phyloP scores from a whole-genome alignment of 2,113 vertebrate species.

The Plectropomus leopardus region DNA sequence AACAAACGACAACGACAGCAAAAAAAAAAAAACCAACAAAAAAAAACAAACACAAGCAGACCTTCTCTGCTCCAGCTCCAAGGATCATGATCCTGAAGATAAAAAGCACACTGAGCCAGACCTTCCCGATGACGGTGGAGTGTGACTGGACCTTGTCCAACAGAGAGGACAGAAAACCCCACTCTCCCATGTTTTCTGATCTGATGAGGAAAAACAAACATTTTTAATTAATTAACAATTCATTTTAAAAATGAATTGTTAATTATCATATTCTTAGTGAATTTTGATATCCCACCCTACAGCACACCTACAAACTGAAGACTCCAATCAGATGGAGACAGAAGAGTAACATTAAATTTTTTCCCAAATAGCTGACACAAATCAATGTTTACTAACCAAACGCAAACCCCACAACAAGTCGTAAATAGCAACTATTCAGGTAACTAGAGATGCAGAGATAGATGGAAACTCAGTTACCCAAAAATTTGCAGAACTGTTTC shows the following conservation, averaged over 20 bases:
- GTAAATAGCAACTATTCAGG: not conserved
- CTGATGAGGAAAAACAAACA: slow-evolving; percentile 21
- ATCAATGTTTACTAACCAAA: not conserved
- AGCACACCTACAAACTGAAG: not conserved
- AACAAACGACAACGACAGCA: too few relatives aligned
- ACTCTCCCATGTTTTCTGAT: slow-evolving; percentile 80
- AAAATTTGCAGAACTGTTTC: not conserved
- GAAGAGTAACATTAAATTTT: not conserved
- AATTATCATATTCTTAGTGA: not conserved
- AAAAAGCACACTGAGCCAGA: slow-evolving; percentile 97
- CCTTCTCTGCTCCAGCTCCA: slow-evolving; percentile 88
- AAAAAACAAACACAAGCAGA: slow-evolving; percentile 18
- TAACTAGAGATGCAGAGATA: not conserved
- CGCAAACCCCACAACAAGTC: not conserved
- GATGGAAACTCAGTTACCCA: not conserved
- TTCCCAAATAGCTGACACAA: not conserved
- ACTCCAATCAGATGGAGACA: not conserved
- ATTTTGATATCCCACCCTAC: not conserved
- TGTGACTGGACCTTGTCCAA: slow-evolving; percentile 95
- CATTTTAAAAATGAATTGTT: not conserved
- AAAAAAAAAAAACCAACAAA: not conserved
- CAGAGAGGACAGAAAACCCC: slow-evolving; percentile 88
- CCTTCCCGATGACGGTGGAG: slow-evolving; percentile 91
- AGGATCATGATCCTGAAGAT: slow-evolving; percentile 96
- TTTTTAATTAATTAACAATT: too few relatives aligned